These are phyloP conservation scores for Pyrgus malvae DNA, from an alignment of 2,888 invertebrate species.

Conservation along the genomic window DNA sequence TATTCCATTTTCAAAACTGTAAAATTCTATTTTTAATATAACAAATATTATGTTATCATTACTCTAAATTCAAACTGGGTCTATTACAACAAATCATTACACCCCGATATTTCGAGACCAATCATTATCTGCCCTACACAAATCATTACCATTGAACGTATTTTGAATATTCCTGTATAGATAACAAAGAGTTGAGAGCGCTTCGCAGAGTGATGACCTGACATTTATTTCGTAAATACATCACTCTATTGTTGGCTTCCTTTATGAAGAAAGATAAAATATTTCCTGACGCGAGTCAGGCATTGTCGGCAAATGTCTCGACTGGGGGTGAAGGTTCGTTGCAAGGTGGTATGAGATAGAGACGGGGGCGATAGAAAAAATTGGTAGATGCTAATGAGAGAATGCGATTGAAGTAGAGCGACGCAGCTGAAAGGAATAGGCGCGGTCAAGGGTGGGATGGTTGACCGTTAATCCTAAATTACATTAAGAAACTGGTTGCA, in stretches of 20 bases:
- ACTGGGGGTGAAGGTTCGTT: constrained; percentile 31
- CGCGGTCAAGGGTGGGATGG: too few species aligned
- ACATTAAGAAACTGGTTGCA: too few species aligned
- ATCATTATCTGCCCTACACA: too few species aligned
- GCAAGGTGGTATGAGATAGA: constrained; percentile 2
- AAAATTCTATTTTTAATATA: too few species aligned
- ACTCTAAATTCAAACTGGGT: too few species aligned
- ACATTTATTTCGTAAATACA: constrained; percentile 77
- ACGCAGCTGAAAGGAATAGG: too few species aligned
- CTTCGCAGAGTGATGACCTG: constrained; percentile 61
- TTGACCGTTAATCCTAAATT: too few species aligned
- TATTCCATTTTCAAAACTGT: too few species aligned
- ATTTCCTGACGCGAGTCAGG: constrained; percentile 66
- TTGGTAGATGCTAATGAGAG: neutral
- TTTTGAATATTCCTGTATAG: constrained; percentile 11
- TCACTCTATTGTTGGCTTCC: constrained; percentile 70
- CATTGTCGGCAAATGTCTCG: constrained; percentile 66
- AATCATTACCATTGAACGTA: neutral
- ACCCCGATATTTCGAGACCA: too few species aligned
- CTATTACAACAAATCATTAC: too few species aligned
- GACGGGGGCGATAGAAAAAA: neutral
- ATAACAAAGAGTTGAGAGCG: constrained; percentile 19
- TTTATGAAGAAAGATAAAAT: constrained; percentile 79
- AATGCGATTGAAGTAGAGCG: too few species aligned
- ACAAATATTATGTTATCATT: too few species aligned